A percentile compares a stretch with the other conserved stretches of the same genome.
These are phyloP conservation scores for Dendronephthya gigantea DNA, from an alignment of 64 coral and sea anemone genomes.

Conservation along the genomic window DNA sequence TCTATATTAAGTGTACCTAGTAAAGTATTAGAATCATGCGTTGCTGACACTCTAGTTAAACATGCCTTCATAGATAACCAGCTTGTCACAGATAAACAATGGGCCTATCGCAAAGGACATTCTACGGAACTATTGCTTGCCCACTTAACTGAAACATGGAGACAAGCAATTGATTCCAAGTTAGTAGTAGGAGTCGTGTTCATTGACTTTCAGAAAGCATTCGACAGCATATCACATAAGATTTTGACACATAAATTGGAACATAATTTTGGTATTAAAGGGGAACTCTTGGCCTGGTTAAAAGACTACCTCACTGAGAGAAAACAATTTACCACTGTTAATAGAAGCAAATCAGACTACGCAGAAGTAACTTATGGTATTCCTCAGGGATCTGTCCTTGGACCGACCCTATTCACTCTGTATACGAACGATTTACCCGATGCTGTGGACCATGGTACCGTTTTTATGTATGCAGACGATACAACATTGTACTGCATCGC, in stretches of 20 bases:
- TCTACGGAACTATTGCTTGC: slow-evolving; percentile 38
- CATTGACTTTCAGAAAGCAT: slow-evolving; percentile 45
- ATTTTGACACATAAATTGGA: slow-evolving; percentile 29
- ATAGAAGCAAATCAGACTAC: slow-evolving; percentile 22
- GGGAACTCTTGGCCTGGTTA: slow-evolving; percentile 34
- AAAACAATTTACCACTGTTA: slow-evolving; percentile 18
- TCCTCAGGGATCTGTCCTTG: slow-evolving; percentile 39
- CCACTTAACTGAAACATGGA: slow-evolving; percentile 39
- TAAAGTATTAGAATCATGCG: slow-evolving; percentile 37
- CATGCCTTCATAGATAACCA: neutral
- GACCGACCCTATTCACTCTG: slow-evolving; percentile 34
- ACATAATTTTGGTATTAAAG: slow-evolving; percentile 29
- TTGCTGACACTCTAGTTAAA: slow-evolving; percentile 28
- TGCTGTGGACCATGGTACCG: slow-evolving; percentile 18
- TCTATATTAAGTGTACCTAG: slow-evolving; percentile 40
- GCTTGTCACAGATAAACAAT: slow-evolving; percentile 15
- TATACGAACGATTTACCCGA: slow-evolving; percentile 39
- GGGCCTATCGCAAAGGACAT: slow-evolving; percentile 36
- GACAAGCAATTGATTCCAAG: slow-evolving; percentile 23
- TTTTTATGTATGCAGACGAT: slow-evolving; percentile 43
- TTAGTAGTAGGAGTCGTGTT: slow-evolving; percentile 35
- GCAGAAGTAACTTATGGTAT: slow-evolving; percentile 29
- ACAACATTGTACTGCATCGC: slow-evolving; percentile 38
- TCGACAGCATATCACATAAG: slow-evolving; percentile 41
- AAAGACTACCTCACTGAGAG: slow-evolving; percentile 34